Percentiles rank a stretch among this genome's conserved stretches.
These are phyloP conservation scores for Odontomachus brunneus DNA, from an alignment of 1,140 invertebrate species.

Conservation along the genomic window DNA sequence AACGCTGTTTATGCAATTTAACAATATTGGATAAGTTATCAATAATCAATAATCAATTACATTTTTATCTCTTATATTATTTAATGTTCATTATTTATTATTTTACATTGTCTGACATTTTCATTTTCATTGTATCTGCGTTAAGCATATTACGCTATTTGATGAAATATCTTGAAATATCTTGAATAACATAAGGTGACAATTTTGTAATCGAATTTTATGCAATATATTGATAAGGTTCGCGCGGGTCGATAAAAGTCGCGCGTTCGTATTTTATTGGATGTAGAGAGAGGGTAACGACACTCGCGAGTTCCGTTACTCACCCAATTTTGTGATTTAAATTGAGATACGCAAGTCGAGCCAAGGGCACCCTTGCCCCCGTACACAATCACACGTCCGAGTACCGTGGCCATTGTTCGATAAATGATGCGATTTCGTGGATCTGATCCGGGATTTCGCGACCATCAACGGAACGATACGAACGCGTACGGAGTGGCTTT, in stretches of 20 bases:
- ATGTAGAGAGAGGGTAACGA: background rate
- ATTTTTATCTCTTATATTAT: too few species aligned
- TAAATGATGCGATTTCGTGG: conserved; percentile 65
- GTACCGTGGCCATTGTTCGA: conserved; percentile 77
- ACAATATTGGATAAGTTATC: too few species aligned
- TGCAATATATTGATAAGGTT: conserved; percentile 6
- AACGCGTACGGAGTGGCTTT: conserved; percentile 41
- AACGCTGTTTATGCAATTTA: too few species aligned
- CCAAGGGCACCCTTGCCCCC: conserved; percentile 98
- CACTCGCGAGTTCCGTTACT: conserved; percentile 78
- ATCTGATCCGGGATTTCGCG: conserved; percentile 51
- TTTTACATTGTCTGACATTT: background rate
- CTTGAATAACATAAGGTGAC: background rate
- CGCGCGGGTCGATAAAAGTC: conserved; percentile 7
- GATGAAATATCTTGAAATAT: background rate
- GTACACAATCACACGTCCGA: conserved; percentile 93
- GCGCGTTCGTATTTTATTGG: background rate
- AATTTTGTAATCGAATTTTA: background rate
- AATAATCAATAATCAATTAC: too few species aligned
- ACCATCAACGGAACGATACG: conserved; percentile 61
- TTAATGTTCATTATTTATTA: too few species aligned
- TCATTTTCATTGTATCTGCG: background rate
- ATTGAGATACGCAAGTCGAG: conserved; percentile 92
- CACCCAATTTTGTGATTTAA: conserved; percentile 96
- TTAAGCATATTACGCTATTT: conserved; percentile 24